These are phyloP conservation scores for Eublepharis macularius DNA, from an alignment of 2,113 vertebrate species.

Conservation along the genomic window DNA sequence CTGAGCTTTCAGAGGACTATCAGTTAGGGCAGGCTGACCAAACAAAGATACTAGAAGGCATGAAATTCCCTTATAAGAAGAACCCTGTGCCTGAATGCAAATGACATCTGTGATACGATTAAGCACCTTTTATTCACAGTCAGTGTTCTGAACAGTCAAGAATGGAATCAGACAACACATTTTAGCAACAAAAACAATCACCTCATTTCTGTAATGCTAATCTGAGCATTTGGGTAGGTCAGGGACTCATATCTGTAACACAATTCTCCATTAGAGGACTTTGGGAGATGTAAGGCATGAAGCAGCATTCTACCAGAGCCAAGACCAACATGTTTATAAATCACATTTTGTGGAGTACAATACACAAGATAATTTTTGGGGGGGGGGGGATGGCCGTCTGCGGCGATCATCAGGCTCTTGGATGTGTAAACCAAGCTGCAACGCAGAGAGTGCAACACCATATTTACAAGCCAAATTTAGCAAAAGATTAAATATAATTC, in stretches of 20 bases:
- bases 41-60: not conserved
- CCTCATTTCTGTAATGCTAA: not conserved
- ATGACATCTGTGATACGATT: not conserved
- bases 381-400: not conserved
- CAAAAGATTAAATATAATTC: constrained; percentile 27
- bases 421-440: not conserved
- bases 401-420: not conserved
- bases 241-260: not conserved
- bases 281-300: not conserved
- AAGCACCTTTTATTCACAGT: not conserved
- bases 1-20: not conserved
- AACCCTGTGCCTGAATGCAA: not conserved
- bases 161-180: not conserved
- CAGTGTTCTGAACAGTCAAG: not conserved
- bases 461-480: constrained; percentile 25
- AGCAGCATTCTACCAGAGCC: not conserved
- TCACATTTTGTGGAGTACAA: not conserved
- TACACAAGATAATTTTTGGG: not conserved
- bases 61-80: not conserved
- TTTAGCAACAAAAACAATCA: not conserved
- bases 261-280: not conserved
- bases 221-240: not conserved
- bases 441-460: not conserved
- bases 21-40: not conserved
- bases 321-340: not conserved